Base-by-base conservation (phyloP, 2,888 invertebrate genomes). In the Achlya flavicornis region DNA sequence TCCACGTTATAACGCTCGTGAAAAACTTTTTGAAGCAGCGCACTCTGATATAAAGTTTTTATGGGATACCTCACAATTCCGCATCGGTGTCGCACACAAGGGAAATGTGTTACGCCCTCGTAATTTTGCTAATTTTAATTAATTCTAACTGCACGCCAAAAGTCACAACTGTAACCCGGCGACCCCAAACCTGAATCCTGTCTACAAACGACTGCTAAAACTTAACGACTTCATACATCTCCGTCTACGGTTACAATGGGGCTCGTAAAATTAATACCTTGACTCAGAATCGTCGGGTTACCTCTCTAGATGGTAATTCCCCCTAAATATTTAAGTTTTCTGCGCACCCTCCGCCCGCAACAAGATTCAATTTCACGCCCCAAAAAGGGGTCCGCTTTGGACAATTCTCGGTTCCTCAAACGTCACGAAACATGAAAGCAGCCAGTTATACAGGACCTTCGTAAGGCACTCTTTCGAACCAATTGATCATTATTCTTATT, bases 291-390 rank as follows among this genome's bases (percentile, higher is more conserved):
- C 79, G 85, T 84, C 82, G 84, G 80, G 83, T 80, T 78, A 81
- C 78, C 85, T 85, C 88, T 87, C 88, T 77, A 79, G 86, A 87
- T 87, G 87, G 89, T 89, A 90, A 91, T 90, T 89, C 84, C 85
- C 89, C 85, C 89, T 88, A 93, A 93, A 93, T 93, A 92, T 93
- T 93, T 93, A 91, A 93, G 92, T 92, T 92, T 90, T 86, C 89
- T 78, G 79, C 83, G 79, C 88, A 85, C 91, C 92, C 92, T 89
- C 83, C 85, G 78, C 80, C 91, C 90, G 87, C 90, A 92, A 92
- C 93, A 93, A 90, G 92, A 93, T 93, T 93, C 93, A 93, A 93
- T 93, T 93, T 93, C 90, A 92, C 92, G 91, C 91, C 91, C 87
- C 83, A 84, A 87, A 91, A 92, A 91, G 89, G 91, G 92, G 88